Base-by-base conservation (phyloP, 2,797 vertebrate species). In the Danio albolineatus region DNA sequence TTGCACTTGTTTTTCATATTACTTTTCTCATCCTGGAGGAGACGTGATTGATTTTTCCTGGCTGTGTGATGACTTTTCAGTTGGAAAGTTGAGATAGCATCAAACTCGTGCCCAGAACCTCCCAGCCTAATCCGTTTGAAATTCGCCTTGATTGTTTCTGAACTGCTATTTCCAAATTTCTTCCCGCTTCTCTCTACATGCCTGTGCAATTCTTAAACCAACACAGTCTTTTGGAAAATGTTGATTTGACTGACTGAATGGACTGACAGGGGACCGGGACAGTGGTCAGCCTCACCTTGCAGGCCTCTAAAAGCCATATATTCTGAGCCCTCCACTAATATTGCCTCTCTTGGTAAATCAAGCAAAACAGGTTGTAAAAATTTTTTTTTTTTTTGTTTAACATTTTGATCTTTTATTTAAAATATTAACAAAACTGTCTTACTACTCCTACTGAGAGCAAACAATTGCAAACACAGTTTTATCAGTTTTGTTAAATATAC, bases 121-220 rank as follows among this genome's bases (percentile, higher is more conserved):
- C 90, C 89, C 89, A 81, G 86, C 83, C 90, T 93, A 94, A 94
- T 93, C 91, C 90, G 53, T 88, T 89, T 91, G 88, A 92, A 92
- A 93, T 92, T 94, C 92, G 86, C 89, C 89, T 92, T 92, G 92
- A 94, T 93, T 93, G 92, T 92, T 92, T 93, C 92, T 90, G 92
- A 93, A 93, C 92, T 92, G 91, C 90, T 89, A 91, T 94, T 91
- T 91, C 82, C 91, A 91, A 91, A 92, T 93, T 92, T 93, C 89
- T 89, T 90, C 86, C 88, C 88, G 87, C 88, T 90, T 90, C 72
- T 90, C 72, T 78, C 51, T 72, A 19, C 62, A 49, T 9, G 6
- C 53, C 60, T 59, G 10, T 73, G 48, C 46, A 69, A 46, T 71
- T 83, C 67, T 62, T 60, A 7, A 69, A 79, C 80, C 76, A 71